A percentile compares a stretch with the other conserved stretches of the same genome.
These are phyloP conservation scores for Orestias chungarensis DNA, from an alignment of 2,797 vertebrate species.

Conservation along the genomic window DNA sequence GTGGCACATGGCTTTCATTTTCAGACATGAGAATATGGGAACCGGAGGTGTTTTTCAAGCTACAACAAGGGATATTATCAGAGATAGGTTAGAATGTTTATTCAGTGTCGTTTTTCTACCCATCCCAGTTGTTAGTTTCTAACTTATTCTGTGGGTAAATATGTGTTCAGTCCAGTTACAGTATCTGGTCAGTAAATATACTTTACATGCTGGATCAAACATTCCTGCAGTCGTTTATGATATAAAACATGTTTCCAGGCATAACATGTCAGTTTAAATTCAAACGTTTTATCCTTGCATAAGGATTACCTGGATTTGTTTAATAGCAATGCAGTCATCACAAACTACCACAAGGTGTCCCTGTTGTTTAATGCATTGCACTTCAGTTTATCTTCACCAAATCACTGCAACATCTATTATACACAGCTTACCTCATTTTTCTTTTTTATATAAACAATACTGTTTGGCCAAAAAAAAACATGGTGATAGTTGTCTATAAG, in stretches of 20 bases:
- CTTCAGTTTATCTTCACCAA: background rate
- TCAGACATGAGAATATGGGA: too few relatives aligned
- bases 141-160: background rate
- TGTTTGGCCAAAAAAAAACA: background rate
- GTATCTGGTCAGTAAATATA: background rate
- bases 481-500: background rate
- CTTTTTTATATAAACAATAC: background rate
- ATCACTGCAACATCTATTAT: background rate
- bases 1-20: too few relatives aligned
- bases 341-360: slow-evolving; percentile 54
- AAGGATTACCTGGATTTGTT: background rate
- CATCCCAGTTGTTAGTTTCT: background rate
- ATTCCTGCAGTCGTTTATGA: background rate
- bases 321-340: slow-evolving; percentile 5
- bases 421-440: background rate
- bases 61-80: too few relatives aligned
- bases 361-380: slow-evolving; percentile 40
- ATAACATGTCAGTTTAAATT: background rate
- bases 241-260: background rate
- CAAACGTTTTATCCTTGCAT: fast-evolving
- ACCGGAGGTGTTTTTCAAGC: too few relatives aligned
- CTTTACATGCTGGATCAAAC: background rate
- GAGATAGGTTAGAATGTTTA: background rate
- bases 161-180: background rate
- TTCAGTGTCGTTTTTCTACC: background rate